Evolutionary conservation across 2,113 vertebrate species (phyloP).

Genomic region (Piprites chloris): DNA sequence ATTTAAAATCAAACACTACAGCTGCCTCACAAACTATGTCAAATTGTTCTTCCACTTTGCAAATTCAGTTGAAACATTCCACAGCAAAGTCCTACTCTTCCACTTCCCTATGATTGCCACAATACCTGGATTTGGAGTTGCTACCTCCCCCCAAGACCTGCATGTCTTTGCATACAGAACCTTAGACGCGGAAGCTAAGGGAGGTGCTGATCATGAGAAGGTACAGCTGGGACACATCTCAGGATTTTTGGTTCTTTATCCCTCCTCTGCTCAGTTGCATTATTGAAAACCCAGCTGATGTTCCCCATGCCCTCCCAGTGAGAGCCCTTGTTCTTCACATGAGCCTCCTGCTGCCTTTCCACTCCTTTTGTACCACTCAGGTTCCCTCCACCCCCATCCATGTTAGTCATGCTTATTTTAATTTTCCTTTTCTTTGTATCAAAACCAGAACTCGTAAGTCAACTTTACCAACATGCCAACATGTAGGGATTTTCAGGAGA

Average conservation of each 20-base stretch:
- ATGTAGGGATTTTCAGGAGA: neutral
- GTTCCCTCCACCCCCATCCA: neutral
- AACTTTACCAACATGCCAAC: neutral
- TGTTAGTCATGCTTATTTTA: neutral
- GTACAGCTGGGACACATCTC: neutral
- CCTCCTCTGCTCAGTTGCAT: neutral
- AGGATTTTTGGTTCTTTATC: neutral
- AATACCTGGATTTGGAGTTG: neutral
- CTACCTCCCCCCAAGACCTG: neutral
- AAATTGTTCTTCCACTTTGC: neutral
- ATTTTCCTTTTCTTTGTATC: neutral
- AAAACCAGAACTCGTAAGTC: neutral
- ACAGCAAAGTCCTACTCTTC: neutral
- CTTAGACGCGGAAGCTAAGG: neutral
- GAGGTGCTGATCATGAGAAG: neutral
- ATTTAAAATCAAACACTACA: neutral
- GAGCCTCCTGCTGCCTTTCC: neutral
- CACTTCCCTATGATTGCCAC: neutral
- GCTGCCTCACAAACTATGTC: neutral
- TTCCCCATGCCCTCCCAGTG: neutral
- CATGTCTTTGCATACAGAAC: neutral
- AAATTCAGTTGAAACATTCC: neutral
- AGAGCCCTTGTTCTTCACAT: rapidly evolving
- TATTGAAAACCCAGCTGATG: neutral
- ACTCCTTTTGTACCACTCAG: neutral